phyloP scores from a whole-genome alignment of 92 coral and sea anemone species.

The Pocillopora meandrina region DNA sequence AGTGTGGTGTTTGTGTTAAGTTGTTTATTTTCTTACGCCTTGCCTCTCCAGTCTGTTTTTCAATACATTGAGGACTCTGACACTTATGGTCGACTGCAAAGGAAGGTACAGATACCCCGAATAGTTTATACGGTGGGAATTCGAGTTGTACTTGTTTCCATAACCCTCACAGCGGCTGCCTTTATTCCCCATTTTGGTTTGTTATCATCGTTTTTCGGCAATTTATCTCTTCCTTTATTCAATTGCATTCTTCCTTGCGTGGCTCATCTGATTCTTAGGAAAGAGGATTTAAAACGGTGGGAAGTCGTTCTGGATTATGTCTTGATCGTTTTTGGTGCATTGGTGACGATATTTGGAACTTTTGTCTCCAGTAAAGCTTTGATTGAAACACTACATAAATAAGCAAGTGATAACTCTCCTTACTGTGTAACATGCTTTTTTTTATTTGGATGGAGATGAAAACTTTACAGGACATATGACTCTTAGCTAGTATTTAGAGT shows the following conservation, averaged over 20 bases:
- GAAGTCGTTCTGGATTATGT: neutral
- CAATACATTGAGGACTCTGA: constrained; percentile 35
- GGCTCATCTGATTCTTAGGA: constrained; percentile 16
- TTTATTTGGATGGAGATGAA: neutral
- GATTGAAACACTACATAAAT: neutral
- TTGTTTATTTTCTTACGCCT: constrained; percentile 42
- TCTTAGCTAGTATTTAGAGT: too few species aligned
- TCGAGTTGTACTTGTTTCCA: constrained; percentile 40
- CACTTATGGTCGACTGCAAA: neutral
- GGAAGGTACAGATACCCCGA: constrained; percentile 6
- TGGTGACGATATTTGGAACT: constrained; percentile 19
- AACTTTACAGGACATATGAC: neutral
- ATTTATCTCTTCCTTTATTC: constrained; percentile 46
- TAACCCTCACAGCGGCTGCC: constrained; percentile 43
- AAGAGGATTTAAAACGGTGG: neutral
- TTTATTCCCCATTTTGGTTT: constrained; percentile 59
- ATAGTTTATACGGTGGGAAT: constrained; percentile 1
- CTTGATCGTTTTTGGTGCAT: constrained; percentile 24
- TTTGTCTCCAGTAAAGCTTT: constrained; percentile 23
- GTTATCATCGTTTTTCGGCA: constrained; percentile 45
- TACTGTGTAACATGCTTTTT: too few species aligned
- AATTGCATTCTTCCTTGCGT: constrained; percentile 49
- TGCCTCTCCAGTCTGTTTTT: constrained; percentile 45
- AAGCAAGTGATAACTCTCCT: too few species aligned
- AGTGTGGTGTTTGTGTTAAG: constrained; percentile 38